Percentiles rank a stretch among this genome's conserved stretches.
Evolutionary conservation across 2,113 vertebrate species (phyloP).

Genomic region (Scartelaos histophorus): DNA sequence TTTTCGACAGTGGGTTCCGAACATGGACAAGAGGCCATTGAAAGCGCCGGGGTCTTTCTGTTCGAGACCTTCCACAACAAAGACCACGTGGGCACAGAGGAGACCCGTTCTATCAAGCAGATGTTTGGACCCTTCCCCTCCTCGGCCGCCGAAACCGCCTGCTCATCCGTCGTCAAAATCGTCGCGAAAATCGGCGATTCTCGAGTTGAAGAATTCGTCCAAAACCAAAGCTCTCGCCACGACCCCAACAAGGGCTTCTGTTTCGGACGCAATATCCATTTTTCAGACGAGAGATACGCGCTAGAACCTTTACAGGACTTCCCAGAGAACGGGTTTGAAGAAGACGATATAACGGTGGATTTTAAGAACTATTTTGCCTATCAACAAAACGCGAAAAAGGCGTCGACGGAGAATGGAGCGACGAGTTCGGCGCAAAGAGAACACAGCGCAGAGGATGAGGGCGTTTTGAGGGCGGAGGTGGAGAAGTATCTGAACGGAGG

Average conservation of each 20-base stretch:
- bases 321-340: conserved; percentile 66
- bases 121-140: conserved; percentile 96
- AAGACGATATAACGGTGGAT: conserved; percentile 74
- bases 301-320: conserved; percentile 85
- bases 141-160: conserved; percentile 84
- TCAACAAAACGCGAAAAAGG: conserved; percentile 70
- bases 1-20: conserved; percentile 85
- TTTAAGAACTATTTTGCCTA: conserved; percentile 85
- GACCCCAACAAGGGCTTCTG: conserved; percentile 45
- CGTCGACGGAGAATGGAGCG: conserved; percentile 59
- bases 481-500: conserved; percentile 86
- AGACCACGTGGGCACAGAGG: conserved; percentile 85
- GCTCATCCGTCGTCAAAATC: conserved; percentile 79
- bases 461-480: conserved; percentile 86
- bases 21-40: conserved; percentile 86
- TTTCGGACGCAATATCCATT: conserved; percentile 88
- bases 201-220: conserved; percentile 80
- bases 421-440: conserved; percentile 58
- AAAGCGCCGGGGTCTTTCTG: conserved; percentile 90
- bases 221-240: conserved; percentile 70
- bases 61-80: conserved; percentile 90
- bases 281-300: conserved; percentile 90
- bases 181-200: conserved; percentile 79
- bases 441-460: conserved; percentile 55
- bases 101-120: conserved; percentile 89